Percentiles rank a stretch among this genome's conserved stretches.
Evolutionary conservation across 2,113 vertebrate genomes (phyloP).

Genomic region (Apodemus speciosus): DNA sequence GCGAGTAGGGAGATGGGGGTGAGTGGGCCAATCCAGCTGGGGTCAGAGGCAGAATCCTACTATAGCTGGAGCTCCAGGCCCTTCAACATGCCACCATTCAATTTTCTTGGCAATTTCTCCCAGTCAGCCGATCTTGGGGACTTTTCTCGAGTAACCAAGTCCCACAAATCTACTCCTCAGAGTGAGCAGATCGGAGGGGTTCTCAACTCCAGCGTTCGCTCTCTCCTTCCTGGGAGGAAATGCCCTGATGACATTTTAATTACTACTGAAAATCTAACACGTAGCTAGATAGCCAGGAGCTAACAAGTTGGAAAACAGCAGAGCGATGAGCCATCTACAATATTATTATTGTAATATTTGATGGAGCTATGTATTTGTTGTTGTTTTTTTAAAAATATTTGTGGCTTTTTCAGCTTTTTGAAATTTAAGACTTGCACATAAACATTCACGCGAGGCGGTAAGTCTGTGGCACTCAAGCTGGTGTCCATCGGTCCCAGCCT

Average conservation of each 20-base stretch:
- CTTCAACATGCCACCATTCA: background rate
- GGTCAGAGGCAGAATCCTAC: background rate
- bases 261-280: slow-evolving; percentile 10
- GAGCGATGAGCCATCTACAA: background rate
- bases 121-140: background rate
- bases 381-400: background rate
- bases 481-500: background rate
- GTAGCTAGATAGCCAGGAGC: background rate
- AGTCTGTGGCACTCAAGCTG: background rate
- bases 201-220: background rate
- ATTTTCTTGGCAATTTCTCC: background rate
- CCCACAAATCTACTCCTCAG: background rate
- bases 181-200: background rate
- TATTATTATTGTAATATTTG: background rate
- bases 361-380: background rate
- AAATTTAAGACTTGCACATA: background rate
- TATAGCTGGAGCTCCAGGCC: background rate
- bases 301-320: background rate
- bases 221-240: background rate
- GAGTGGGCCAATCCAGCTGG: background rate
- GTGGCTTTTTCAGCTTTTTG: slow-evolving; percentile 40
- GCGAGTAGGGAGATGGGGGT: background rate
- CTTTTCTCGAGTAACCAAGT: slow-evolving; percentile 18
- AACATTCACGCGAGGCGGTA: background rate
- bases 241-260: background rate